Evolutionary conservation across 2,888 invertebrate genomes (phyloP).

Genomic region (Synanthedon myopaeformis): DNA sequence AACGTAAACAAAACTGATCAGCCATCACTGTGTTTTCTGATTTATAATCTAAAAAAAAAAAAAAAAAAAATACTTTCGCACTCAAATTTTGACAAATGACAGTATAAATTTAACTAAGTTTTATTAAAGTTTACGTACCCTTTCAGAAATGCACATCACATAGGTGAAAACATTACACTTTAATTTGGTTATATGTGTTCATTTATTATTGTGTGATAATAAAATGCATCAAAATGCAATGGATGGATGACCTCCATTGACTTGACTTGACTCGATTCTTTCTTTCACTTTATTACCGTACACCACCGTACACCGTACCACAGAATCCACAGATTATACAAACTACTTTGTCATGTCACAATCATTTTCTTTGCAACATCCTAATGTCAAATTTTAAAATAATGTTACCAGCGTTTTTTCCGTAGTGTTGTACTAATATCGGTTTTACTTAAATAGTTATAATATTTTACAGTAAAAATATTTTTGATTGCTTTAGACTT

Average conservation of each 20-base stretch:
- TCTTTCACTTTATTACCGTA: slow-evolving; percentile 42
- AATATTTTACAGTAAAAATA: too few species aligned
- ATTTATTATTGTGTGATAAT: slow-evolving; percentile 9
- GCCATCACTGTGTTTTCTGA: slow-evolving; percentile 53
- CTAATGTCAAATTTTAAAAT: too few species aligned
- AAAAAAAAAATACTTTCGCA: slow-evolving; percentile 9
- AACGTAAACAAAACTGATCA: slow-evolving; percentile 80
- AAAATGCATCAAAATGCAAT: slow-evolving; percentile 63
- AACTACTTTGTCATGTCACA: too few species aligned
- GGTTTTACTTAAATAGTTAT: too few species aligned
- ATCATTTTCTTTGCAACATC: too few species aligned
- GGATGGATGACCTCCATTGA: slow-evolving; percentile 64
- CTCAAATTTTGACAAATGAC: slow-evolving; percentile 26
- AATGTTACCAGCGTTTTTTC: too few species aligned
- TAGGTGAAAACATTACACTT: slow-evolving; percentile 17
- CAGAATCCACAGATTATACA: too few species aligned
- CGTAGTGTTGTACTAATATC: too few species aligned
- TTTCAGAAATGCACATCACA: slow-evolving; percentile 28
- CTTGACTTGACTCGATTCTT: slow-evolving; percentile 26
- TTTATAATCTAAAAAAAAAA: slow-evolving; percentile 26
- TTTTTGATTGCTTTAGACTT: too few species aligned
- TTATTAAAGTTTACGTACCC: slow-evolving; percentile 20
- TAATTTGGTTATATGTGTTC: slow-evolving; percentile 17
- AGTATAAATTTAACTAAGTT: slow-evolving; percentile 8
- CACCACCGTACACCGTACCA: too few species aligned